These are phyloP conservation scores for Protaetia brevitarsis DNA, from an alignment of 1,140 invertebrate genomes.

Conservation along the genomic window DNA sequence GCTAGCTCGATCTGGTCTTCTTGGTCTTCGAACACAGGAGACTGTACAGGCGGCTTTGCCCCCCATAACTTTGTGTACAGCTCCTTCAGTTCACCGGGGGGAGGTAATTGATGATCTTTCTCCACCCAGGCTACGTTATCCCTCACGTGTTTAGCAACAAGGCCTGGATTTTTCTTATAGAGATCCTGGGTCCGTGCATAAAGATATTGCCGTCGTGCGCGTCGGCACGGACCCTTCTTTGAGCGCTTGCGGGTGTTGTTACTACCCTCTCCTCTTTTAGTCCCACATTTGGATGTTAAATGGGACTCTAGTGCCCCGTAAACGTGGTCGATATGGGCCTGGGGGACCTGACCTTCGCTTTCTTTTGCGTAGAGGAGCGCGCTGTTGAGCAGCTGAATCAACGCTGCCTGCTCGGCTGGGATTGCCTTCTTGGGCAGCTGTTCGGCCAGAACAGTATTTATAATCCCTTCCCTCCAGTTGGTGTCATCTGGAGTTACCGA, in stretches of 20 bases:
- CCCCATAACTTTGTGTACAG: constrained; percentile 21
- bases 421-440: constrained; percentile 5
- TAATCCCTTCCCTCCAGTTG: constrained; percentile 16
- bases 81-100: neutral
- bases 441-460: constrained; percentile 12
- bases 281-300: neutral
- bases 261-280: neutral
- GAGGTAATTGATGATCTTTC: neutral
- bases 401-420: constrained; percentile 7
- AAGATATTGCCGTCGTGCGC: neutral
- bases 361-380: constrained; percentile 6
- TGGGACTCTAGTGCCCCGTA: neutral
- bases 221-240: neutral
- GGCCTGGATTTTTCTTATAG: constrained; percentile 20
- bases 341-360: neutral
- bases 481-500: neutral
- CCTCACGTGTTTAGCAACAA: neutral
- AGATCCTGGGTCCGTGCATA: constrained; percentile 20
- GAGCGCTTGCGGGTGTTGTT: neutral
- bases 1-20: neutral
- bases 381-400: constrained; percentile 7
- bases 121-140: constrained; percentile 14
- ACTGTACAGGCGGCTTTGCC: neutral
- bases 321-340: constrained; percentile 13
- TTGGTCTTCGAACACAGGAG: neutral